A percentile compares a stretch with the other conserved stretches of the same genome.
These are phyloP conservation scores for Alectoris magna DNA, from an alignment of 2,797 vertebrate species.

Conservation along the genomic window DNA sequence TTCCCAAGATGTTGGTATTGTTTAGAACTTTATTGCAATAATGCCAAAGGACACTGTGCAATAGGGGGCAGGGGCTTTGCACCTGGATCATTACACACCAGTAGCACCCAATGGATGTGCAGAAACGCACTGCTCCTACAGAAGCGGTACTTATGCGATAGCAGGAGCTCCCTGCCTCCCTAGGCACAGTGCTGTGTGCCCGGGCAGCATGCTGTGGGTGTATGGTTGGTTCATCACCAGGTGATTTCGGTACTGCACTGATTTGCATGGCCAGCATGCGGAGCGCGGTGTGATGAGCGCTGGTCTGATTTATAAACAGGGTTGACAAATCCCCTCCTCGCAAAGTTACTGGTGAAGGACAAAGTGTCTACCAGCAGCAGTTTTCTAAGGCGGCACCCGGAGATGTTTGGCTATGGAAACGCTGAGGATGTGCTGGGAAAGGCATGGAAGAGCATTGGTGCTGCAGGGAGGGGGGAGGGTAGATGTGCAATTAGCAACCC, in stretches of 20 bases:
- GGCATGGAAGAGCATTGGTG: neutral
- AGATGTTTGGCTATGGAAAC: neutral
- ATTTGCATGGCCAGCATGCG: constrained; percentile 52
- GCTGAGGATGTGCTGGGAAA: neutral
- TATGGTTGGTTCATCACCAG: neutral
- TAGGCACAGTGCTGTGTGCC: constrained; percentile 38
- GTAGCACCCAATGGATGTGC: neutral
- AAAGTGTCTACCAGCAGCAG: neutral
- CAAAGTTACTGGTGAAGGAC: neutral
- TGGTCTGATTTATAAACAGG: constrained; percentile 40
- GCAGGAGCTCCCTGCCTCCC: constrained; percentile 64
- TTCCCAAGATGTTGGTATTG: constrained; percentile 79
- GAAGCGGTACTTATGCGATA: neutral
- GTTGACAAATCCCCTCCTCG: neutral
- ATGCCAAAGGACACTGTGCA: constrained; percentile 44
- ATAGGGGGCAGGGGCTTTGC: constrained; percentile 57
- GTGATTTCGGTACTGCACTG: neutral
- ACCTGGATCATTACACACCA: accelerated
- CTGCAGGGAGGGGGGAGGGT: neutral
- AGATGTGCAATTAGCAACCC: constrained; percentile 37
- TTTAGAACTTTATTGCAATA: constrained; percentile 65
- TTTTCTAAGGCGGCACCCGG: neutral
- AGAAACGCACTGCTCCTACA: neutral
- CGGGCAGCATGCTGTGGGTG: constrained; percentile 45
- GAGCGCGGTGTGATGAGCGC: neutral